phyloP scores from a whole-genome alignment of 2,888 invertebrate species.

The Fabriciana adippe region DNA sequence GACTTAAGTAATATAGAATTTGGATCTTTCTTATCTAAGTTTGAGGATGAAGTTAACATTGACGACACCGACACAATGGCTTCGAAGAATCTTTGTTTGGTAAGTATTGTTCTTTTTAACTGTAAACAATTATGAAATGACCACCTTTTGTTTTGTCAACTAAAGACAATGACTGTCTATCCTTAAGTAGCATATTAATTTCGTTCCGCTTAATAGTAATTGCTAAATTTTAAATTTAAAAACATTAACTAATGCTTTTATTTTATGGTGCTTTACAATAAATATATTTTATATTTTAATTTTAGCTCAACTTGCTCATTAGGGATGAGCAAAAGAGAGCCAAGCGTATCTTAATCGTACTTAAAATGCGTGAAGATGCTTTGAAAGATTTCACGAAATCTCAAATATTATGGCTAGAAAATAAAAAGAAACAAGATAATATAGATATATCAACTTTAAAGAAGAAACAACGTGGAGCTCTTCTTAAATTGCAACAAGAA shows the following conservation, averaged over 20 bases:
- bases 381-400: constrained; percentile 77
- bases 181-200: no score
- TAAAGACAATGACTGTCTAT: constrained; percentile 16
- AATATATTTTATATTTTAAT: not conserved
- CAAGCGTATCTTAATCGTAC: constrained; percentile 70
- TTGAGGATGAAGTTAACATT: constrained; percentile 62
- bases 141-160: constrained; percentile 33
- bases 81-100: constrained; percentile 78
- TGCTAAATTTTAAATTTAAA: no score
- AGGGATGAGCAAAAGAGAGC: constrained; percentile 78
- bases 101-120: constrained; percentile 67
- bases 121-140: constrained; percentile 59
- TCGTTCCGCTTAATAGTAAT: no score
- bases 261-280: not conserved
- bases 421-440: constrained; percentile 73
- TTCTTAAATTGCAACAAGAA: constrained; percentile 85
- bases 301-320: constrained; percentile 77
- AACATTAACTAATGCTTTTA: no score
- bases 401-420: constrained; percentile 75
- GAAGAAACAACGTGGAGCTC: constrained; percentile 85
- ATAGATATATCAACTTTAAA: constrained; percentile 80
- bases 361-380: constrained; percentile 77
- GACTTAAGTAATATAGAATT: constrained; percentile 59
- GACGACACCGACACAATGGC: constrained; percentile 74
- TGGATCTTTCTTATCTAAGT: constrained; percentile 61